Evolutionary conservation across 2,888 invertebrate species (phyloP).

Genomic region (Caenorhabditis wallacei): DNA sequence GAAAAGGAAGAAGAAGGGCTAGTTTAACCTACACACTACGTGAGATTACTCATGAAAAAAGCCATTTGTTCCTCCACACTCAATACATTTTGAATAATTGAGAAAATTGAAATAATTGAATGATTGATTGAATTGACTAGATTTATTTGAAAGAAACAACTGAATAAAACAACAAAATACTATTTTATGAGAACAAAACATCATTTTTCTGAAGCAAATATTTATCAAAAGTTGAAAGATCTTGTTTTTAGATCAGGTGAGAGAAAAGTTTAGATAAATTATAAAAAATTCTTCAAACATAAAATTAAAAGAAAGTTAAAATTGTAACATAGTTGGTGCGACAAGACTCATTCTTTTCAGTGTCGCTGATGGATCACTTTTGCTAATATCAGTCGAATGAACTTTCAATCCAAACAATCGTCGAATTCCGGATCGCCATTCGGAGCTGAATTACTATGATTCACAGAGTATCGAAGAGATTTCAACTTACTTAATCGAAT

Average conservation of each 20-base stretch:
- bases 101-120: not conserved
- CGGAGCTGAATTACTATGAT: conserved; percentile 30
- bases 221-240: no score
- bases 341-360: conserved; percentile 26
- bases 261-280: not conserved
- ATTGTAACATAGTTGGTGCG: conserved; percentile 10
- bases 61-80: not conserved
- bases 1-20: not conserved
- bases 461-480: no score
- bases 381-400: conserved; percentile 14
- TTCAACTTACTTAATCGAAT: conserved; percentile 54
- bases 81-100: not conserved
- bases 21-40: conserved; percentile 1
- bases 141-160: not conserved
- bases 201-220: not conserved
- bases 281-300: not conserved
- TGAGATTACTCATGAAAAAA: not conserved
- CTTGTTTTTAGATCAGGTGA: no score
- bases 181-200: not conserved
- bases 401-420: conserved; percentile 27
- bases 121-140: conserved; percentile 15
- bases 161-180: conserved; percentile 8
- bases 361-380: conserved; percentile 20
- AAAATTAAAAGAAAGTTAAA: not conserved
- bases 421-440: conserved; percentile 47